Percentiles rank a stretch among this genome's conserved stretches.
These are phyloP conservation scores for Parauchenoglanis ngamensis DNA, from an alignment of 2,797 vertebrate genomes.

Conservation along the genomic window DNA sequence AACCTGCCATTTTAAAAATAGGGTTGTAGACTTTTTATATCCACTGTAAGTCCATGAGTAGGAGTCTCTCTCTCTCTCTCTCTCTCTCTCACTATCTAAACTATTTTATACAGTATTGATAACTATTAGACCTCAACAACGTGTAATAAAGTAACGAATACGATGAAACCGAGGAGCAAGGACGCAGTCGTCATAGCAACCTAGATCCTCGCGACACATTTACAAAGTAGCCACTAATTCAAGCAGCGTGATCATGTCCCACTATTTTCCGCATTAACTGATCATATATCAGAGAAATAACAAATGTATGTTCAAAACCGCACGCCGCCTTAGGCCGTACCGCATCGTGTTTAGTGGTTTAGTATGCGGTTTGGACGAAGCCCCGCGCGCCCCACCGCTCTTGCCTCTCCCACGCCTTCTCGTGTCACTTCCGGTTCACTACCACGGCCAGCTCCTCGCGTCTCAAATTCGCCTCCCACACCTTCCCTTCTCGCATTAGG, in stretches of 20 bases:
- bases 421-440: constrained; percentile 83
- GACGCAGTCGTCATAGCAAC: constrained; percentile 50
- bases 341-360: constrained; percentile 12
- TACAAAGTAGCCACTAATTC: neutral
- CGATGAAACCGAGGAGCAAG: neutral
- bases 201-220: neutral
- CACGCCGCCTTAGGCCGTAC: neutral
- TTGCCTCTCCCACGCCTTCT: constrained; percentile 79
- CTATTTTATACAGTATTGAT: neutral
- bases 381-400: constrained; percentile 44
- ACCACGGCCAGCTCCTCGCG: constrained; percentile 60
- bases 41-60: neutral
- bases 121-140: neutral
- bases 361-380: constrained; percentile 18
- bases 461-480: constrained; percentile 63
- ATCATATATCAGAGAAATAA: neutral
- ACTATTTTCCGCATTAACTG: neutral
- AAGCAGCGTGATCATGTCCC: neutral
- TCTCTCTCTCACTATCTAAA: neutral
- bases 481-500: constrained; percentile 59
- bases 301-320: neutral
- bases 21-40: too few relatives aligned
- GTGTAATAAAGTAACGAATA: neutral
- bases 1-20: too few relatives aligned
- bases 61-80: neutral